Base-by-base conservation (phyloP, 1,140 invertebrate genomes). In the Cecropterus lyciades region DNA sequence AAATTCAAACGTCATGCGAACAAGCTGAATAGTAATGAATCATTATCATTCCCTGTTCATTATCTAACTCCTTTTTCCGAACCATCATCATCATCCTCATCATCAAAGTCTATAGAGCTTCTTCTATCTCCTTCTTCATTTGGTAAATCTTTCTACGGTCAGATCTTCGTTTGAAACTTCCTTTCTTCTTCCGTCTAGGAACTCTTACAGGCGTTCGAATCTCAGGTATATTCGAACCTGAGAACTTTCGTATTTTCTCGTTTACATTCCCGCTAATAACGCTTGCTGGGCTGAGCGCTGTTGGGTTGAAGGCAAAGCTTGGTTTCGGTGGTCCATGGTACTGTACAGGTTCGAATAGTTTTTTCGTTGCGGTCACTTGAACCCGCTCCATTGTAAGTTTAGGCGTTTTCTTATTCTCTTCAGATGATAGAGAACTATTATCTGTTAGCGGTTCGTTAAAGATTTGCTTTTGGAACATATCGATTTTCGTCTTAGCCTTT, bases 381-480 rank as follows among this genome's bases (percentile, higher is more conserved):
- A 14, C 53, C 0, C 17, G 72, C 68, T 48, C 75, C 68, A 16
- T 6, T 1, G 59, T 40, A 10, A 64, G 45, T 11, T 52, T 49
- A 0, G 55, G 51, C 55, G 65, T 24, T 27, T 70, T 65, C 64
- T 63, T 27, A 57, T 56, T 30, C 0, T 80, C 83, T 71, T 80
- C 59, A 4, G 77, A 84, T 6, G 88, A 75, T 4, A 86, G 67
- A 3, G 86, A 89, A 70, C 84, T 86, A 42, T 69, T 77, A 49
- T 91, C 85, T 0, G 83, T 82, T 72, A 87, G 86, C 0, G 82
- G 70, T 52, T 91, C 76, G 11, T 87, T 87, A 16, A 76, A 72
- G 55, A 93, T 87, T 63, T 91, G 88, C 45, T 91, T 92, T 80
- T 93, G 92, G 59, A 92, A 93, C 75, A 92, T 85, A 63, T 92